Base-by-base conservation (phyloP, 2,113 vertebrate genomes). In the Pavo muticus region DNA sequence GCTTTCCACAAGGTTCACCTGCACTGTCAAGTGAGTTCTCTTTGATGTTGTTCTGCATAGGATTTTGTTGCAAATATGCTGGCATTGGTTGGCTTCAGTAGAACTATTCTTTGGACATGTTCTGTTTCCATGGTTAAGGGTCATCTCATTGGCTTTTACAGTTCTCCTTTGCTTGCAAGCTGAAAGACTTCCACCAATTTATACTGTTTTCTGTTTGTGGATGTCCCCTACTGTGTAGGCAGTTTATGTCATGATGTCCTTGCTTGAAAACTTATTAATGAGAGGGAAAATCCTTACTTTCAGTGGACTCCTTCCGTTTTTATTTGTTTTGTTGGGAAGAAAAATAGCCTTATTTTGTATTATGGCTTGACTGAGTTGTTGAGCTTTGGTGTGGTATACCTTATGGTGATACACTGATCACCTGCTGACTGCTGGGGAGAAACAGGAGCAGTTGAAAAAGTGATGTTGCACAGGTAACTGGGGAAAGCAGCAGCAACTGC, bases 1-100 rank as follows among this genome's bases (percentile, higher is more conserved):
- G 97, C 98, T 99, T 91, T 99, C 99, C 54, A 99, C 99, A 56
- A 98, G 99, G 87, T 99, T 99, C 97, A 98, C 95, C 92, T 99
- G 98, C 97, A 98, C 98, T 96, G 98, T 99, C 84, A 99, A 99
- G 99, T 99, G 97, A 98, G 99, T 98, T 81, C 52, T 75, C 30
- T 4, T 61, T 71, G 50, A 52, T 48, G 35, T 6, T 59, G 21
- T 79, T 48, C 40, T 59, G 59, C 57, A 14, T 9, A 56, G 35
- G 52, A 39, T 35, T 75, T 64, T 81, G 61, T 50, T 92, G 57
- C 40, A 90, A 63, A 69, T 72, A 25, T 2, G 30, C 11, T 7
- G 14, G 30, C 18, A 25, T 90, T 9, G 11, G 1, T 83, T 85
- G 57, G 73, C 45, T 80, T 76, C 21, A 45, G 18, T 19, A 82